Evolutionary conservation across 2,888 invertebrate species (phyloP), one percentile per base, ranked within the genome.

Genomic region (Agriotes lineatus): DNA sequence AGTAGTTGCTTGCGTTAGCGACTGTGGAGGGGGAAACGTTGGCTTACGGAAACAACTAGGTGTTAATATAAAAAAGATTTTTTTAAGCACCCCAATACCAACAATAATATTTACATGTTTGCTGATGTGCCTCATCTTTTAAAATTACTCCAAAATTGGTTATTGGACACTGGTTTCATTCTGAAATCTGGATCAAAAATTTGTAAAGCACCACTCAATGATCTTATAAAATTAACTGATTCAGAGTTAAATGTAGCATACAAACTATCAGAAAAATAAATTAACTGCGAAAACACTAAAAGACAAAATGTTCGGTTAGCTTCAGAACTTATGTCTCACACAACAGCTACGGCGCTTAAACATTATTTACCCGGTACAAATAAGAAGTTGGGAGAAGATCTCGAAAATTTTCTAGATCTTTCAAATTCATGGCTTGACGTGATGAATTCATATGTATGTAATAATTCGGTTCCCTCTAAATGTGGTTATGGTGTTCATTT

Each of bases 1-100:
- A 3, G 74, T 75, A 6, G 74, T 78, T 1, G 77, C 75, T 0
- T 72, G 71, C 66, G 74, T 75, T 1, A 66, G 48, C 30, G 74
- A 78, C 57, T 75, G 73, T 61, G 77, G 74, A 9, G 63, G 66
- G 22, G 39, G 73, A 10, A 76, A 75, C 48, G 30, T 73, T 9
- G 74, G 73, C 2, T 39, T 76, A 19, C 75, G 75, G 75, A 67
- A 70, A 54, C 5, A 16, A 1, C 18, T 44, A 1, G 18, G 18
- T 2, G 50, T 56, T 22, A 37, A 7, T 33, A 16, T 50, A 2
- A 60, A 75, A 9, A 60, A 67, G 1, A 68, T 59, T 30, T 60
- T 22, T 54, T 74, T 72, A 44, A 39, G n/a, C 67, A 74, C 68
- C 71, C 73, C 10, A 30, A 42, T 6, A 67, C 70, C 33, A 62